Percentiles rank a stretch among this genome's conserved stretches.
Conservation (phyloP, 2,888 invertebrate genomes). For the Tridacna gigas region DNA sequence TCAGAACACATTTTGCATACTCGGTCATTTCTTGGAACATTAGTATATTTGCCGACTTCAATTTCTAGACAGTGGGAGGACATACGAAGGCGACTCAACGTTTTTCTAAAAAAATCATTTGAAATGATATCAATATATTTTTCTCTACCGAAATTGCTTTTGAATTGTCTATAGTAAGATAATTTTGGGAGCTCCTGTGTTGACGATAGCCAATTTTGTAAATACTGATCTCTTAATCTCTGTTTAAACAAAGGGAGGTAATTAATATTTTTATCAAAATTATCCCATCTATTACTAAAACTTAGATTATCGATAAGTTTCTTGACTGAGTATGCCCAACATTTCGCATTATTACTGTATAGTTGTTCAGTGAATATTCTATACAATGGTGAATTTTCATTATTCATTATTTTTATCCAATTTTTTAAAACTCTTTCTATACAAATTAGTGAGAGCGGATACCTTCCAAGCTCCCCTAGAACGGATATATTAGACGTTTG, state of each 20-base stretch:
- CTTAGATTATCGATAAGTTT: conserved; percentile 8
- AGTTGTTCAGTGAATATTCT: conserved; percentile 4
- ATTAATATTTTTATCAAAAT: conserved; percentile 2
- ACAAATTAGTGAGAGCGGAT: conserved; percentile 14
- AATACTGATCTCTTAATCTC: conserved; percentile 15
- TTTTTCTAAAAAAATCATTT: conserved; percentile 20
- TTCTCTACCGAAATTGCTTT: conserved; percentile 25
- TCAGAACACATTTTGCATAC: conserved; percentile 26
- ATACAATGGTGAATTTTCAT: conserved; percentile 2
- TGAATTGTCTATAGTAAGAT: conserved; percentile 8
- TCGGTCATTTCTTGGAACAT: not conserved
- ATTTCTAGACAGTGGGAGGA: conserved; percentile 15
- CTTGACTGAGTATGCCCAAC: not conserved
- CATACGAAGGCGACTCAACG: conserved; percentile 13
- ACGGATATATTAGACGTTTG: conserved; percentile 37
- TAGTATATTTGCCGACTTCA: conserved; percentile 29
- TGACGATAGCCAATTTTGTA: conserved; percentile 4
- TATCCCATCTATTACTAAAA: conserved; percentile 1
- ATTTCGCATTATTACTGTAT: not conserved
- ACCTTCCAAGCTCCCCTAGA: conserved; percentile 29
- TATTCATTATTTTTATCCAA: conserved; percentile 30
- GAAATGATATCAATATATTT: conserved; percentile 25
- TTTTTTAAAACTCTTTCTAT: conserved; percentile 29
- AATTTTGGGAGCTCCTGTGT: conserved; percentile 13
- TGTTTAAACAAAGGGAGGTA: conserved; percentile 4